Evolutionary conservation across 1,140 invertebrate species (phyloP).

Genomic region (Lepidurus apus): DNA sequence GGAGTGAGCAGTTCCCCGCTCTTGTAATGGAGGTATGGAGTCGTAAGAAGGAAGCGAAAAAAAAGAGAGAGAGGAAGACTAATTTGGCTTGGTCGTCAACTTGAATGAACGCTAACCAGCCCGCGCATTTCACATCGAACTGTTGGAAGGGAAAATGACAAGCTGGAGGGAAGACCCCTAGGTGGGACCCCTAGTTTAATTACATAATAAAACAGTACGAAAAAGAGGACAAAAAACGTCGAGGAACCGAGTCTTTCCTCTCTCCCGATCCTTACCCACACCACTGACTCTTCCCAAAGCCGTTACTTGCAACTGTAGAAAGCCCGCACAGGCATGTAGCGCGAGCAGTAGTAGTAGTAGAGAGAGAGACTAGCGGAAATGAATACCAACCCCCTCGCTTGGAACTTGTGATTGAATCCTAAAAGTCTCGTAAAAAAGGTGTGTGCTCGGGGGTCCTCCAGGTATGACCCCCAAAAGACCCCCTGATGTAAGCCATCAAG

Average conservation of each 20-base stretch:
- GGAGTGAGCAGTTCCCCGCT: not conserved
- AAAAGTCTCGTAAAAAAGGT: conserved; percentile 22
- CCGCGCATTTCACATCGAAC: not conserved
- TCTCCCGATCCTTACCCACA: not conserved
- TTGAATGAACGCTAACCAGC: conserved; percentile 14
- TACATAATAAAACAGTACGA: conserved; percentile 15
- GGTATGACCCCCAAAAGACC: not conserved
- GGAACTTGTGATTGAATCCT: conserved; percentile 6
- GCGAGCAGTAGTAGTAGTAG: too few species aligned
- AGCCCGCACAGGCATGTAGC: too few species aligned
- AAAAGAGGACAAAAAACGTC: not conserved
- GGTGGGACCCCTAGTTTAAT: conserved; percentile 18
- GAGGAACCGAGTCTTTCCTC: not conserved
- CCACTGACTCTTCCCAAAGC: not conserved
- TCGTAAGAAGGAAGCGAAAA: not conserved
- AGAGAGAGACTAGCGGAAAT: not conserved
- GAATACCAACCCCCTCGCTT: not conserved
- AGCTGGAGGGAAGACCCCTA: conserved; percentile 17
- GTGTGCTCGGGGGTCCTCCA: not conserved
- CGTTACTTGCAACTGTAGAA: not conserved
- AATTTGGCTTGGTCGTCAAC: conserved; percentile 14
- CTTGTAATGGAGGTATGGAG: conserved; percentile 4
- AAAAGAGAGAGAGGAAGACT: not conserved
- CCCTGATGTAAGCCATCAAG: not conserved
- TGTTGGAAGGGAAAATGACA: not conserved